Evolutionary conservation across 2,113 vertebrate species (phyloP), one percentile per base, ranked within the genome.

Genomic region (Sphyrna mokarran): DNA sequence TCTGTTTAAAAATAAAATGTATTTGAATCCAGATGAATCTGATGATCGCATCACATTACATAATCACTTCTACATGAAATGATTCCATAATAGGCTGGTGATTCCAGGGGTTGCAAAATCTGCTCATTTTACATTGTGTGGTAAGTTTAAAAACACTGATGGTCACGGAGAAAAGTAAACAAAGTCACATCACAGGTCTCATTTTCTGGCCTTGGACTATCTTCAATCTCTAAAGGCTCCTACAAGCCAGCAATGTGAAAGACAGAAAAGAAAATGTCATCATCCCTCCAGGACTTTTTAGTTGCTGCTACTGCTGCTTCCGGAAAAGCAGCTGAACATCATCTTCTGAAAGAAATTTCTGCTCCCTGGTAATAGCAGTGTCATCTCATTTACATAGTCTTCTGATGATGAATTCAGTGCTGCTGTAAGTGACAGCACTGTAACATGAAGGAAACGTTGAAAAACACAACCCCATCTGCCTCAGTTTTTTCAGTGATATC

Each of bases 361-460:
- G 48, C 86, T 89, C 86, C 48, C 48, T 58, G 80, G 48, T 89
- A 89, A 89, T 89, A 89, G 86, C 86, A 89, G 48, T 89, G 86
- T 29, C 22, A 89, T 9, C 43, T 58, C 11, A 48, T 89, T 89
- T 89, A 58, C 86, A 89, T 89, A 89, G 22, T 58, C 23, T 22
- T 89, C 26, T 89, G 86, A 54, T 54, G 86, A 89, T 89, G 86
- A 54, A 89, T 89, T 89, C 48, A 89, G 86, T 58, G 86, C 26
- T 26, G 86, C 26, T 89, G 10, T 89, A 58, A 54, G 86, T 89
- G 48, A 89, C 43, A 89, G 48, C 29, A 29, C 86, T 13, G 86
- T 89, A 58, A 89, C 86, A 89, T 89, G 48, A 87, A 29, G 43
- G 9, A 87, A 54, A 87, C 83, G 22, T 26, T 87, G 43, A 89